Conservation (phyloP, 2,888 invertebrate species). For the Athripsodes cinereus region DNA sequence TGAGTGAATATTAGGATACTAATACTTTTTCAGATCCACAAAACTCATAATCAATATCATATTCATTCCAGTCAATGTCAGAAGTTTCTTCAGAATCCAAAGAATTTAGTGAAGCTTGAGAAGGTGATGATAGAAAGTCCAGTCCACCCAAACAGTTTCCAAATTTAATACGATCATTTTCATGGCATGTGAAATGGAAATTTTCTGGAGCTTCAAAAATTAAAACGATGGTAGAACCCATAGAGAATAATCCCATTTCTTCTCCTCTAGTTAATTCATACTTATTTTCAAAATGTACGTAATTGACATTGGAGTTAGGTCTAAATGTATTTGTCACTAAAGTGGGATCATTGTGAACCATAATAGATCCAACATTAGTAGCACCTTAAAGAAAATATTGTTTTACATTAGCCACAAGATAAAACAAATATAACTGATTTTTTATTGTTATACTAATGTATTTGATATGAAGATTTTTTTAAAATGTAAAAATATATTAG, state of each 20-base stretch:
- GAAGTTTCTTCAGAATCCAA: slow-evolving; percentile 9
- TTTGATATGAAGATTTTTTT: no score
- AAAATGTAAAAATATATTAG: neutral
- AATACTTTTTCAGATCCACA: slow-evolving; percentile 19
- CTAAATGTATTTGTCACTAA: slow-evolving; percentile 43
- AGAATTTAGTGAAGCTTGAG: slow-evolving; percentile 7
- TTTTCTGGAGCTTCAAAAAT: slow-evolving; percentile 66
- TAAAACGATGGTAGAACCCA: slow-evolving; percentile 68
- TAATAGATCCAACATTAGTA: slow-evolving; percentile 72
- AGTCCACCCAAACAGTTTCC: slow-evolving; percentile 22
- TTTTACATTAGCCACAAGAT: no score
- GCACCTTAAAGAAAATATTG: slow-evolving; percentile 41
- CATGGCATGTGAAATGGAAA: slow-evolving; percentile 36
- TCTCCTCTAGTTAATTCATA: slow-evolving; percentile 46
- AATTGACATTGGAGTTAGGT: slow-evolving; percentile 32
- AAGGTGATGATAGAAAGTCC: slow-evolving; percentile 10
- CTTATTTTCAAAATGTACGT: slow-evolving; percentile 35
- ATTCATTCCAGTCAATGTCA: slow-evolving; percentile 18
- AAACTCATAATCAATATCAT: slow-evolving; percentile 16
- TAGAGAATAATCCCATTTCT: slow-evolving; percentile 63
- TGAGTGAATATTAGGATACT: slow-evolving; percentile 10
- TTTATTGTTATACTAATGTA: no score
- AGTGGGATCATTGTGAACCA: slow-evolving; percentile 57
- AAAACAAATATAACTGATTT: no score
- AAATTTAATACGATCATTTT: slow-evolving; percentile 19